These are phyloP conservation scores for Eurytoma californica DNA, from an alignment of 2,888 invertebrate genomes.

Conservation along the genomic window DNA sequence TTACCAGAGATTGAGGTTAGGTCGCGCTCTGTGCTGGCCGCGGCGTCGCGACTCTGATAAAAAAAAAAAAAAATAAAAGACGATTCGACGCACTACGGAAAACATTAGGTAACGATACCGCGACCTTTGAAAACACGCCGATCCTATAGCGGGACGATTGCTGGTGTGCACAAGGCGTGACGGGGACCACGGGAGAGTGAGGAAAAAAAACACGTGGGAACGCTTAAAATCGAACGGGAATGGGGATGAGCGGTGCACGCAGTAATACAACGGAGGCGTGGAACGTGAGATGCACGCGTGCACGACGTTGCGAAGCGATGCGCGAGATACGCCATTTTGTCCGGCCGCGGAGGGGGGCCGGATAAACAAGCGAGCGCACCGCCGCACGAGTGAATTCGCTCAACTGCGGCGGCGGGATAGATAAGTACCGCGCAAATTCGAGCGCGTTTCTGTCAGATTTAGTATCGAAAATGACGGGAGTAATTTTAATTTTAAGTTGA, in stretches of 20 bases:
- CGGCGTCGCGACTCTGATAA: too few species aligned
- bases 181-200: too few species aligned
- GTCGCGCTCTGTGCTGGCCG: too few species aligned
- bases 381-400: conserved; percentile 61
- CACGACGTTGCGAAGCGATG: neutral
- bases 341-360: conserved; percentile 61
- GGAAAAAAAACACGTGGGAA: neutral
- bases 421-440: too few species aligned
- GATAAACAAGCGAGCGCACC: conserved; percentile 67
- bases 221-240: conserved; percentile 24
- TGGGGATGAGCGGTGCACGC: neutral
- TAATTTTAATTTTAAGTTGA: too few species aligned
- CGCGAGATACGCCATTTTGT: conserved; percentile 68
- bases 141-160: neutral
- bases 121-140: too few species aligned
- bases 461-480: too few species aligned
- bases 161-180: too few species aligned
- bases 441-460: too few species aligned
- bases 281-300: neutral
- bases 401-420: conserved; percentile 56
- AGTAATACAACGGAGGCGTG: neutral
- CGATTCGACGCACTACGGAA: too few species aligned
- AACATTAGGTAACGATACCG: too few species aligned
- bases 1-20: neutral
- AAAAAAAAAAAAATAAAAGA: too few species aligned